Evolutionary conservation across 2,113 vertebrate species (phyloP).

Genomic region (Oncorhynchus keta): DNA sequence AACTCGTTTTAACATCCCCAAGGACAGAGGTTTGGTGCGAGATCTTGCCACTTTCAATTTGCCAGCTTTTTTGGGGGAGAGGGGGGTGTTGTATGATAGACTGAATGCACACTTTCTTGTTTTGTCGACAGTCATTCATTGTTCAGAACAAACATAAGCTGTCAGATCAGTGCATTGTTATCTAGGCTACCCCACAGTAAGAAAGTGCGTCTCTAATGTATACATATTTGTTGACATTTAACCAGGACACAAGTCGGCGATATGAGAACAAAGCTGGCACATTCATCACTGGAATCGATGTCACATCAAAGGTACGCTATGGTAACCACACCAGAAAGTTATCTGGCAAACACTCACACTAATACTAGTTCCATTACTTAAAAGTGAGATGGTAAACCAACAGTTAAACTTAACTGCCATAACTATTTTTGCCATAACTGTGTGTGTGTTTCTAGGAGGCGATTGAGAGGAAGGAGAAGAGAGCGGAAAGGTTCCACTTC

Average conservation of each 20-base stretch:
- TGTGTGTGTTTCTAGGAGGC: constrained; percentile 80
- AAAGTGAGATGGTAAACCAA: not conserved
- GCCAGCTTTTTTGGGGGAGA: too few relatives aligned
- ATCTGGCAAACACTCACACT: not conserved
- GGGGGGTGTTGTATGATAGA: too few relatives aligned
- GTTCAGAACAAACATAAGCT: not conserved
- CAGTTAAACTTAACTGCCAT: not conserved
- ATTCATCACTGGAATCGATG: constrained; percentile 97
- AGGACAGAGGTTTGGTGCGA: too few relatives aligned
- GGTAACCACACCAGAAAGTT: not conserved
- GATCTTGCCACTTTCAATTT: too few relatives aligned
- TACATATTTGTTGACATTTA: constrained; percentile 19
- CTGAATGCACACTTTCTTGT: too few relatives aligned
- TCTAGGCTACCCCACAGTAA: not conserved
- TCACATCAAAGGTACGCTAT: constrained; percentile 88
- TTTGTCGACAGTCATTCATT: not conserved
- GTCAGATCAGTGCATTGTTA: not conserved
- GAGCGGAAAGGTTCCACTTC: constrained; percentile 93
- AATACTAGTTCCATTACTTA: not conserved
- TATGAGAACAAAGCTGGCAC: constrained; percentile 97
- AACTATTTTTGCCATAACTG: not conserved
- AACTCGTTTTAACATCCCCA: too few relatives aligned
- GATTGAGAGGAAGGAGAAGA: constrained; percentile 93
- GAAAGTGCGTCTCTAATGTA: not conserved
- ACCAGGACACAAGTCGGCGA: constrained; percentile 87